Conservation (phyloP, 2,888 invertebrate genomes). For the Agrochola litura region DNA sequence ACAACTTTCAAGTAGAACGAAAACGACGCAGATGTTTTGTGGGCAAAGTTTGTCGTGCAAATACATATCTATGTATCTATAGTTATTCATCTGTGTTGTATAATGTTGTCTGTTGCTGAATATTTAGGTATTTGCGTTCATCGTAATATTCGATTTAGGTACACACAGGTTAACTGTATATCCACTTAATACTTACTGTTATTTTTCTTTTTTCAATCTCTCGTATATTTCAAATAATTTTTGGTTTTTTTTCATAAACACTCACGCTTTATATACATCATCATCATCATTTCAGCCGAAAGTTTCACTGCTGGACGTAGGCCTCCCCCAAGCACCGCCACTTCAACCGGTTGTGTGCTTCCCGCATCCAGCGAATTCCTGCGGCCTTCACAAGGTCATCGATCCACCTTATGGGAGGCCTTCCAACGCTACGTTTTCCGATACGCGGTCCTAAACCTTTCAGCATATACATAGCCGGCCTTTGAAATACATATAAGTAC, state of each 20-base stretch:
- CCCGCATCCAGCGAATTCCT: no score
- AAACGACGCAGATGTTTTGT: constrained; percentile 34
- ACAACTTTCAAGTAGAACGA: constrained; percentile 11
- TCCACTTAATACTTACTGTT: neutral
- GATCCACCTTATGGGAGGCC: no score
- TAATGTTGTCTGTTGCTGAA: neutral
- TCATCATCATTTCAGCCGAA: no score
- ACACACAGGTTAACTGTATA: neutral
- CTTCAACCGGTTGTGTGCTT: no score
- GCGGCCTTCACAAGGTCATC: no score
- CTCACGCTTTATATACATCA: neutral
- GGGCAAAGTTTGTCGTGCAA: constrained; percentile 21
- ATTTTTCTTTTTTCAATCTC: neutral
- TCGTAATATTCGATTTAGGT: no score
- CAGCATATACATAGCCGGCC: no score
- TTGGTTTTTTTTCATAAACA: neutral
- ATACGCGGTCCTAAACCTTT: no score
- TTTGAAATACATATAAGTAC: neutral
- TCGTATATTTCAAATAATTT: neutral
- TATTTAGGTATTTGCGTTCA: neutral
- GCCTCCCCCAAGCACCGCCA: no score
- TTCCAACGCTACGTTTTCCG: no score
- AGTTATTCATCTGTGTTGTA: neutral
- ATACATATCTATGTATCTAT: neutral
- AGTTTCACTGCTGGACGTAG: no score